These are phyloP conservation scores for Cyprinodon tularosa DNA, from an alignment of 2,113 vertebrate genomes.

Conservation along the genomic window DNA sequence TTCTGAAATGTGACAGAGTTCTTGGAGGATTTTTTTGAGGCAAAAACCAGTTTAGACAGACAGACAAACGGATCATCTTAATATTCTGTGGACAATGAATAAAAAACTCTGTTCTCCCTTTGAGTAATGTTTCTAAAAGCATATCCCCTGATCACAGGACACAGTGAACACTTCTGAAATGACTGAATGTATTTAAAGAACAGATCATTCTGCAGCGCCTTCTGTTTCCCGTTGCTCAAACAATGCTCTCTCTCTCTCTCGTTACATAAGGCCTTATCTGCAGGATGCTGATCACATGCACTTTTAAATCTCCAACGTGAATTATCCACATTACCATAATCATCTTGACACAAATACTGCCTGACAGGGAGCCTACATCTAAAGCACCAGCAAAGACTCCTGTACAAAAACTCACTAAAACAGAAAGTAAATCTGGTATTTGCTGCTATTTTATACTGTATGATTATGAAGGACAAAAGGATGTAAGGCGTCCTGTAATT, in stretches of 20 bases:
- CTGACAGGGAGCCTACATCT: neutral
- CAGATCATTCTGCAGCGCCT: neutral
- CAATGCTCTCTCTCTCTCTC: neutral
- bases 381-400: neutral
- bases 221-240: neutral
- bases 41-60: too few species aligned
- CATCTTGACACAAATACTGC: constrained; percentile 38
- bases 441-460: neutral
- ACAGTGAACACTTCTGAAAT: rapidly evolving
- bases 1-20: too few species aligned
- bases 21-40: too few species aligned
- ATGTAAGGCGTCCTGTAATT: neutral
- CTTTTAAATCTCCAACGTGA: constrained; percentile 28
- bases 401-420: neutral
- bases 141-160: too few species aligned
- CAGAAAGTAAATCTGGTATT: neutral
- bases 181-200: neutral
- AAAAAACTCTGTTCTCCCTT: too few species aligned
- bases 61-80: too few species aligned
- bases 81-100: too few species aligned
- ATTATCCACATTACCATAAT: constrained; percentile 47
- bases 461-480: neutral
- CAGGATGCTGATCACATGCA: constrained; percentile 33
- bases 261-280: constrained; percentile 42
- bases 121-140: too few species aligned